A percentile compares a stretch with the other conserved stretches of the same genome.
Evolutionary conservation across 2,888 invertebrate species (phyloP).

Genomic region (Nemotelus pantherinus): DNA sequence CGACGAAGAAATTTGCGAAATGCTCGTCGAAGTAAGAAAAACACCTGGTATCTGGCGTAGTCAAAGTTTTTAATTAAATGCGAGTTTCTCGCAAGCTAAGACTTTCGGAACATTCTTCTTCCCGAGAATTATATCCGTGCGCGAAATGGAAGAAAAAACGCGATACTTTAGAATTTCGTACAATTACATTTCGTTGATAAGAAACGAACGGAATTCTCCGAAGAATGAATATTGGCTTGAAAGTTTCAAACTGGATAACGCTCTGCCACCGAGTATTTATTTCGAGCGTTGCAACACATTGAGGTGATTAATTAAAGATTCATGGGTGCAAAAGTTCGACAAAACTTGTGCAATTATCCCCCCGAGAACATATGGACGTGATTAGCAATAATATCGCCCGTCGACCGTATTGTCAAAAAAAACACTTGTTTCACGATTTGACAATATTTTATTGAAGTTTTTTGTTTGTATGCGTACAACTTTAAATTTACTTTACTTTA

Average conservation of each 20-base stretch:
- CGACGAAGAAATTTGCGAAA: not conserved
- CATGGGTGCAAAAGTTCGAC: not conserved
- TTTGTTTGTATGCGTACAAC: no score
- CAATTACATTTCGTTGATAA: constrained; percentile 11
- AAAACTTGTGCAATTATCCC: constrained; percentile 23
- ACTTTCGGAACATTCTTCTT: not conserved
- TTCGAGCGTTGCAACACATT: not conserved
- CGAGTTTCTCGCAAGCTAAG: not conserved
- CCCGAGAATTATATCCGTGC: not conserved
- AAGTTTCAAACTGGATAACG: not conserved
- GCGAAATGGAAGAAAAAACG: not conserved
- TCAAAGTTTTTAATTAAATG: constrained; percentile 43
- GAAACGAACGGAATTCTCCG: not conserved
- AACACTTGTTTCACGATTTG: no score
- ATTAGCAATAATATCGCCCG: not conserved
- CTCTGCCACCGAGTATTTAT: not conserved
- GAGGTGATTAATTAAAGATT: constrained; percentile 25
- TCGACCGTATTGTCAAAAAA: no score
- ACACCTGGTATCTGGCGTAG: constrained; percentile 29
- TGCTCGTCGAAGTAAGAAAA: constrained; percentile 23
- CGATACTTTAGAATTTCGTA: not conserved
- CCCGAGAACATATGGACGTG: not conserved
- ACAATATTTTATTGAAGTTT: no score
- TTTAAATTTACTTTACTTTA: no score
- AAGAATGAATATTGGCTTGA: not conserved